Evolutionary conservation across 2,888 invertebrate species (phyloP), one percentile per base, ranked within the genome.

Genomic region (Pedicia rivosa): DNA sequence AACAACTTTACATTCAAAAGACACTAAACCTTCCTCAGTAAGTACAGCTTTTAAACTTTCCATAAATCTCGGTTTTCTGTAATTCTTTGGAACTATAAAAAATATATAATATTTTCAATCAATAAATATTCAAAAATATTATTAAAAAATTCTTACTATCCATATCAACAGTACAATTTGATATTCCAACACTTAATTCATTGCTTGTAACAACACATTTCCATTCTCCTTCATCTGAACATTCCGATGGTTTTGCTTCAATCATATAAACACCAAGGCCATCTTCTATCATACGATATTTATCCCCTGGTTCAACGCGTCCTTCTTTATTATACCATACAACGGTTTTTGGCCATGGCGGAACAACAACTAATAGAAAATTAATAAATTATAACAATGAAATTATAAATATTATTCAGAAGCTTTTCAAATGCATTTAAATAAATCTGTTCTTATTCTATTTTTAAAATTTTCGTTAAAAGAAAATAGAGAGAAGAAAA

Each of bases 1-100:
- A 3, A 88, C 87, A 0, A 90, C 88, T 59, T 90, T 90, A 55
- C 90, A 90, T 54, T 90, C 90, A 53, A 90, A 90, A 1, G 88
- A 88, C 2, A 90, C 90, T 22, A 90, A 62, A 1, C 90, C 90
- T 62, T 90, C 90, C 54, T 90, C 88, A 0, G 90, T 88, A 30
- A 90, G 65, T 29, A 90, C 76, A 7, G 90, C 90, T 58, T 83
- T 82, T 8, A 90, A 66, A 48, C 79, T 83, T 57, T 90, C 90
- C 75, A 90, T 80, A 57, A 90, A 90, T 43, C 84, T 69, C 2
- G 90, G 90, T 54, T 81, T 81, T 46, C 87, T 71, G 54, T 83
- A 90, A 59, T 88, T 88, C 60, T 84, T 84, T 27, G 90, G 90
- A 55, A 86, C 86, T 84, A 60, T n/a, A 62, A 64, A 47, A 19